Conservation (phyloP, 23 tunicate genomes). For the Phallusia fumigata region DNA sequence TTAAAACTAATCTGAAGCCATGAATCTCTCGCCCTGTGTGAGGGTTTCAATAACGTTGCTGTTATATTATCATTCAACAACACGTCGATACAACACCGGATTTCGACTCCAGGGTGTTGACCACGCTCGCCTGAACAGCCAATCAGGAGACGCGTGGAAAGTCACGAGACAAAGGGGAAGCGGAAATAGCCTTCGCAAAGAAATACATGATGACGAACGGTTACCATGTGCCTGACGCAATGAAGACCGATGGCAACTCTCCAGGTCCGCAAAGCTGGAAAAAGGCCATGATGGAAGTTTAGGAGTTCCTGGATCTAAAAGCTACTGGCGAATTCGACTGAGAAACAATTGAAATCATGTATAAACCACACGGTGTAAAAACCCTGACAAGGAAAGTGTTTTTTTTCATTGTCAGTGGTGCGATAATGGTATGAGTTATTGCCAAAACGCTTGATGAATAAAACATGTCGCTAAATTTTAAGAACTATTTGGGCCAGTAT, state of each 20-base stretch:
- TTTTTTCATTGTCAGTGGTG: not conserved
- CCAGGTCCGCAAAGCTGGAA: slow-evolving; percentile 40
- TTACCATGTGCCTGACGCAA: slow-evolving; percentile 47
- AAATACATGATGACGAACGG: slow-evolving; percentile 68
- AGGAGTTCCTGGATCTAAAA: slow-evolving; percentile 49
- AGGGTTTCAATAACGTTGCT: not conserved
- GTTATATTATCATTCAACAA: not conserved
- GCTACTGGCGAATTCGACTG: slow-evolving; percentile 68
- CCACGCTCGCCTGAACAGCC: not conserved
- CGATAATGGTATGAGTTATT: too few species aligned
- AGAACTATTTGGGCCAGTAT: too few species aligned
- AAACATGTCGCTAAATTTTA: too few species aligned
- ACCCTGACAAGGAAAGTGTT: slow-evolving; percentile 57
- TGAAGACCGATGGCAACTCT: slow-evolving; percentile 23
- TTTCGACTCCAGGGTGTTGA: not conserved
- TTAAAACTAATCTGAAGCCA: not conserved
- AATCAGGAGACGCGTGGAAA: not conserved
- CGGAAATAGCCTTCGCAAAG: not conserved
- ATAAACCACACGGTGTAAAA: slow-evolving; percentile 74
- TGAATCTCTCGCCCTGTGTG: not conserved
- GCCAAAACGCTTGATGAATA: too few species aligned
- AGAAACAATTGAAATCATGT: slow-evolving; percentile 64
- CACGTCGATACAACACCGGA: not conserved
- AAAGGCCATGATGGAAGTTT: slow-evolving; percentile 51
- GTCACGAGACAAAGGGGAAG: not conserved